Evolutionary conservation across 2,888 invertebrate species (phyloP).

Genomic region (Catocala nupta): DNA sequence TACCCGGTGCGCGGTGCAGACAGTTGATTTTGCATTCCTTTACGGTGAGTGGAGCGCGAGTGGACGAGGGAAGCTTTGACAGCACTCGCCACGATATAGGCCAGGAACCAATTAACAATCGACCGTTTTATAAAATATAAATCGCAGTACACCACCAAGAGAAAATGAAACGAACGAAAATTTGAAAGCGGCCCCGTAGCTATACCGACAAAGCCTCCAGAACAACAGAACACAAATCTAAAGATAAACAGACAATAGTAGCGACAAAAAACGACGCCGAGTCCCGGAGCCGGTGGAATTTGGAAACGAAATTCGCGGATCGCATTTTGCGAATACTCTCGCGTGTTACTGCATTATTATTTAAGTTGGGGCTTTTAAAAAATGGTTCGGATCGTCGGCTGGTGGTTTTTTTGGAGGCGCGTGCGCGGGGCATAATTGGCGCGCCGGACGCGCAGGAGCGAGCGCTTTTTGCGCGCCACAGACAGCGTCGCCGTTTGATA

Average conservation of each 20-base stretch:
- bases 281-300: constrained; percentile 73
- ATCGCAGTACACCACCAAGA: constrained; percentile 47
- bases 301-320: constrained; percentile 84
- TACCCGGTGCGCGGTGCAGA: constrained; percentile 48
- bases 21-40: constrained; percentile 74
- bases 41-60: constrained; percentile 59
- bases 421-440: constrained; percentile 84
- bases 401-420: constrained; percentile 83
- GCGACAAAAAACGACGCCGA: constrained; percentile 73
- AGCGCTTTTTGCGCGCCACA: constrained; percentile 62
- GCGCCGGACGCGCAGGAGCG: constrained; percentile 66
- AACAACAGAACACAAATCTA: constrained; percentile 70
- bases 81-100: constrained; percentile 50
- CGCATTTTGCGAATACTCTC: constrained; percentile 86
- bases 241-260: constrained; percentile 80
- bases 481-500: constrained; percentile 55
- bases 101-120: constrained; percentile 68
- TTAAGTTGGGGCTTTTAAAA: constrained; percentile 81
- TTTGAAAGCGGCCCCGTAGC: constrained; percentile 44
- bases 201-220: constrained; percentile 63
- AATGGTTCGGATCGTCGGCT: constrained; percentile 77
- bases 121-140: constrained; percentile 61
- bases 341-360: constrained; percentile 88
- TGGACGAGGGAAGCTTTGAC: constrained; percentile 41
- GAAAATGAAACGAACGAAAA: constrained; percentile 37